Evolutionary conservation across 2,113 vertebrate genomes (phyloP).

Genomic region (Nannospalax galili): DNA sequence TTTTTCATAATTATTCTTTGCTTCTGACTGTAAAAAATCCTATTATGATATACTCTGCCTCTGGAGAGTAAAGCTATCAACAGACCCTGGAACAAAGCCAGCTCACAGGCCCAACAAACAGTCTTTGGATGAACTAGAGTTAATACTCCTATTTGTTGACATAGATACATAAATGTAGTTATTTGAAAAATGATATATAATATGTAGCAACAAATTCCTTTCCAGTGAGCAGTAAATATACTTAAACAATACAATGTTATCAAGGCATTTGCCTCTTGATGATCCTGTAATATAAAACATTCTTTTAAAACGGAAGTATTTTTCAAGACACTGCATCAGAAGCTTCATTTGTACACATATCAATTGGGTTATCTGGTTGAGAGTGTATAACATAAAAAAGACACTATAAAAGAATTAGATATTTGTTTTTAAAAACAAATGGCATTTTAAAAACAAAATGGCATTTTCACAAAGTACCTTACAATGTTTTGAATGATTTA

Average conservation of each 20-base stretch:
- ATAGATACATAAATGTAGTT: neutral
- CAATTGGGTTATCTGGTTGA: neutral
- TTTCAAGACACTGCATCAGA: neutral
- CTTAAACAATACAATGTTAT: neutral
- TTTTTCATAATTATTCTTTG: constrained; percentile 36
- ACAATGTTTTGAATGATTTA: constrained; percentile 58
- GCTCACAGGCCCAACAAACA: neutral
- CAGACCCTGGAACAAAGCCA: neutral
- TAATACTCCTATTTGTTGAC: constrained; percentile 35
- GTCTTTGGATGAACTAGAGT: neutral
- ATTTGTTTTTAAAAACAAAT: neutral
- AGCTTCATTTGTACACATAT: constrained; percentile 7
- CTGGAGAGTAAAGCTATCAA: neutral
- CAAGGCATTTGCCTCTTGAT: neutral
- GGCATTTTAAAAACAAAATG: neutral
- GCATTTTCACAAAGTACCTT: constrained; percentile 45
- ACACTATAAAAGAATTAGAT: neutral
- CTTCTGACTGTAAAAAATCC: neutral
- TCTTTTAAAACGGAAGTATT: constrained; percentile 42
- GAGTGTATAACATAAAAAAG: constrained; percentile 5
- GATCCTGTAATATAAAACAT: neutral
- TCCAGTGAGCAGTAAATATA: constrained; percentile 14
- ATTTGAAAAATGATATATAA: constrained; percentile 39
- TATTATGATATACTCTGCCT: neutral
- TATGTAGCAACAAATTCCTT: constrained; percentile 12